These are phyloP conservation scores for Caenorhabditis parvicauda DNA, from an alignment of 2,888 invertebrate genomes.

Conservation along the genomic window DNA sequence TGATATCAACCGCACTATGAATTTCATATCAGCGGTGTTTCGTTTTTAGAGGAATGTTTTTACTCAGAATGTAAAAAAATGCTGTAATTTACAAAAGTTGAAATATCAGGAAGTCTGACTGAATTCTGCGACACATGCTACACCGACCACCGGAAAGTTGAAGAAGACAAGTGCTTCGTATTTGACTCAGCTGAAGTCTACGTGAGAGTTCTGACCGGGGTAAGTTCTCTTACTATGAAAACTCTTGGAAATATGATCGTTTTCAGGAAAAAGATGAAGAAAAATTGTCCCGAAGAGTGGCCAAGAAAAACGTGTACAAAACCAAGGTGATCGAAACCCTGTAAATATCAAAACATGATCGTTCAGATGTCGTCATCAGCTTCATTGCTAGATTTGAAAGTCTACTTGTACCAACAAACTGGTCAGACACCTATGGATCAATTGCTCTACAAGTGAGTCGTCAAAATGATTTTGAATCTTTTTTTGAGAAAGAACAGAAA, in stretches of 20 bases:
- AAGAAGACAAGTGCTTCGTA: too few species aligned
- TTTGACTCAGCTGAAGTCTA: too few species aligned
- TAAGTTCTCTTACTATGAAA: neutral
- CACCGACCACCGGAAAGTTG: too few species aligned
- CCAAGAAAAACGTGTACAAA: slow-evolving; percentile 14
- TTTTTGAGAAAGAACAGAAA: too few species aligned
- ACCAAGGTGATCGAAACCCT: neutral
- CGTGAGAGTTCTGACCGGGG: slow-evolving; percentile 46
- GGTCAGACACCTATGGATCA: slow-evolving; percentile 36
- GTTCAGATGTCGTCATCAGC: slow-evolving; percentile 44
- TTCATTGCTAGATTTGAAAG: slow-evolving; percentile 47
- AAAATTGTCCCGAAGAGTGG: slow-evolving; percentile 15
- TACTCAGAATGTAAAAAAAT: too few species aligned
- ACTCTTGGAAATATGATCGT: neutral
- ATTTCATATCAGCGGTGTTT: too few species aligned
- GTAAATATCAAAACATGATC: neutral
- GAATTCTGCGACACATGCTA: too few species aligned
- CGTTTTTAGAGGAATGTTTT: too few species aligned
- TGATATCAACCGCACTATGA: too few species aligned
- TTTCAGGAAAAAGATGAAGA: slow-evolving; percentile 12
- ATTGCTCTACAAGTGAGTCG: slow-evolving; percentile 24
- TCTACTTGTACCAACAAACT: slow-evolving; percentile 43
- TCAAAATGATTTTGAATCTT: slow-evolving; percentile 15
- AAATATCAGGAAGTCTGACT: too few species aligned
- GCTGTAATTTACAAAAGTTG: too few species aligned